A percentile compares a stretch with the other conserved stretches of the same genome.
Conservation (phyloP, 2,113 vertebrate species). For the Sapayoa aenigma region DNA sequence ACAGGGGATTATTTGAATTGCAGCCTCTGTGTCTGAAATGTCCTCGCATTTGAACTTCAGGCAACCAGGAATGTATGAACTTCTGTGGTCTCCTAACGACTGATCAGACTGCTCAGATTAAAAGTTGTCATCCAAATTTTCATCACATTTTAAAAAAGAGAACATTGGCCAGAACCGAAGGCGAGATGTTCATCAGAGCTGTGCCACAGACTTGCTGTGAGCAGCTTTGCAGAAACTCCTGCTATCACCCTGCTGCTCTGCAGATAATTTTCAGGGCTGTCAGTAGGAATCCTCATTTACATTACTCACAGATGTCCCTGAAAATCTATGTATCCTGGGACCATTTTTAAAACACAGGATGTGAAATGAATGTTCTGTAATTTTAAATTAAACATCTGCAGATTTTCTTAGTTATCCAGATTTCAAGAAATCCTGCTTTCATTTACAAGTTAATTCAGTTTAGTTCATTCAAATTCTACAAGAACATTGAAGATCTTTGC, state of each 20-base stretch:
- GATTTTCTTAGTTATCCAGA: background rate
- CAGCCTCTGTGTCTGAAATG: background rate
- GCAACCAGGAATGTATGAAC: background rate
- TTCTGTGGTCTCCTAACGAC: background rate
- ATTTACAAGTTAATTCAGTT: conserved; percentile 9
- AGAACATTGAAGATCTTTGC: background rate
- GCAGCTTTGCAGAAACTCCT: background rate
- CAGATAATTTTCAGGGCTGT: conserved; percentile 3
- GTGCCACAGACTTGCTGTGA: background rate
- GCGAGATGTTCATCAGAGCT: background rate
- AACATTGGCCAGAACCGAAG: background rate
- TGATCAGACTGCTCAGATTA: background rate
- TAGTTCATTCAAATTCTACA: background rate
- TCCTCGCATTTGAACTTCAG: background rate
- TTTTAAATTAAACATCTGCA: conserved; percentile 52
- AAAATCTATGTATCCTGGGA: background rate
- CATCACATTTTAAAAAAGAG: background rate
- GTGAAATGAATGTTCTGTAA: conserved; percentile 19
- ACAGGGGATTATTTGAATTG: background rate
- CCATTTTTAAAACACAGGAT: background rate
- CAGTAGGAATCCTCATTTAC: background rate
- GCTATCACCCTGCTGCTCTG: background rate
- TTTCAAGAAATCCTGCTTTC: conserved; percentile 1
- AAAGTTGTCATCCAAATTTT: background rate
- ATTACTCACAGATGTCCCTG: conserved; percentile 54